Percentiles rank a stretch among this genome's conserved stretches.
These are phyloP conservation scores for Linurgus olivaceus DNA, from an alignment of 2,797 vertebrate species.

Conservation along the genomic window DNA sequence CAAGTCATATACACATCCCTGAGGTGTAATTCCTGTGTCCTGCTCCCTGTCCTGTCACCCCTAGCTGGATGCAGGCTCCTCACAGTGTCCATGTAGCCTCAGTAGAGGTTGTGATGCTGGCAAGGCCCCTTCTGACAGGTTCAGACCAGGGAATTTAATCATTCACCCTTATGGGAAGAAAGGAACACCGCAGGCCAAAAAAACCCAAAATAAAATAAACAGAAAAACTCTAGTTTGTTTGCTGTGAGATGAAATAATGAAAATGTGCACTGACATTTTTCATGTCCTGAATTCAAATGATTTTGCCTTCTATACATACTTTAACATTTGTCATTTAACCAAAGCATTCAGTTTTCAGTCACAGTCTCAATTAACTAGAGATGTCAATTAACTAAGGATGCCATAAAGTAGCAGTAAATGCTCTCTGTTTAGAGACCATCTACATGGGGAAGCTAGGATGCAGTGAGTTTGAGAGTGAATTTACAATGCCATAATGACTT, in stretches of 20 bases:
- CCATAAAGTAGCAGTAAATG: neutral
- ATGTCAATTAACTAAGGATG: neutral
- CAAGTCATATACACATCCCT: fast-evolving
- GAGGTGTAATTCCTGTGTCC: fast-evolving
- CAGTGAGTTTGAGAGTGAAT: neutral
- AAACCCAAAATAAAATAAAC: neutral
- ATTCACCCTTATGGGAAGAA: neutral
- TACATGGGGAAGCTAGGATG: neutral
- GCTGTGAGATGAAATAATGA: neutral
- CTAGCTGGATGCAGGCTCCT: neutral
- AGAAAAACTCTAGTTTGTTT: neutral
- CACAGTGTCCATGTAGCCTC: fast-evolving
- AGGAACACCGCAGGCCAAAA: neutral
- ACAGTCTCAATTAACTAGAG: neutral
- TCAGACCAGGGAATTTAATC: neutral
- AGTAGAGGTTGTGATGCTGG: neutral
- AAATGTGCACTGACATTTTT: neutral
- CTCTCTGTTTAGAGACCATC: neutral
- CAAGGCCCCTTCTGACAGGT: neutral
- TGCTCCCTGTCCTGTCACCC: neutral
- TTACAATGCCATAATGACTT: neutral
- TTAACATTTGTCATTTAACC: neutral
- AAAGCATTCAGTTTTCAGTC: neutral
- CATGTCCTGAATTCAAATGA: neutral
- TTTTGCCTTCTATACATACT: neutral